A percentile compares a stretch with the other conserved stretches of the same genome.
These are phyloP conservation scores for Eretmochelys imbricata DNA, from an alignment of 2,113 vertebrate species.

Conservation along the genomic window DNA sequence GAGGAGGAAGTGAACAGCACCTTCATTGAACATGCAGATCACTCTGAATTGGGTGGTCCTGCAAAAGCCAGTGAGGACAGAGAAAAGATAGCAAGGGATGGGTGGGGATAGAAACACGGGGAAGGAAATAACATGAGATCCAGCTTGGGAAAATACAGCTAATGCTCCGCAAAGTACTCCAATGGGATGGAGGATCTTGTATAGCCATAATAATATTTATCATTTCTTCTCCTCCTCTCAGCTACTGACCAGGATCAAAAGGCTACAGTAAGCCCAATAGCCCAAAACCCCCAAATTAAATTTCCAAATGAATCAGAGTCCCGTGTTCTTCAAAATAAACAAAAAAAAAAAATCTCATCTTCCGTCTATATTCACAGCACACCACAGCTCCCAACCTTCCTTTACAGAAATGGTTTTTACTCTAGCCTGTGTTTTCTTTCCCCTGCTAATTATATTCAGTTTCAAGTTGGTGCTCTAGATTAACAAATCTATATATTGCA, in stretches of 20 bases:
- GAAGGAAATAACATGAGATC: background rate
- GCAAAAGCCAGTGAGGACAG: fast-evolving
- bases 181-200: background rate
- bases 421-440: background rate
- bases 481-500: constrained; percentile 56
- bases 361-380: background rate
- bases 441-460: background rate
- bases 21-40: background rate
- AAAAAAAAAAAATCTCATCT: background rate
- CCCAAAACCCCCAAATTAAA: background rate
- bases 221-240: fast-evolving
- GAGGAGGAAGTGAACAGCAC: background rate
- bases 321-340: constrained; percentile 3
- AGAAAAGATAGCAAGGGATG: background rate
- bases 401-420: background rate
- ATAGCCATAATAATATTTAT: background rate
- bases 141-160: background rate
- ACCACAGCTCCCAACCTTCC: background rate
- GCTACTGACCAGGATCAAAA: background rate
- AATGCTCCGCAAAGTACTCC: background rate
- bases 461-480: constrained; percentile 33
- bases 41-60: background rate
- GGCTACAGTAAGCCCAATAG: background rate
- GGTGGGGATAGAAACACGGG: background rate
- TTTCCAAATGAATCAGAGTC: background rate